These are phyloP conservation scores for Aphidius gifuensis DNA, from an alignment of 1,140 invertebrate genomes.

Conservation along the genomic window DNA sequence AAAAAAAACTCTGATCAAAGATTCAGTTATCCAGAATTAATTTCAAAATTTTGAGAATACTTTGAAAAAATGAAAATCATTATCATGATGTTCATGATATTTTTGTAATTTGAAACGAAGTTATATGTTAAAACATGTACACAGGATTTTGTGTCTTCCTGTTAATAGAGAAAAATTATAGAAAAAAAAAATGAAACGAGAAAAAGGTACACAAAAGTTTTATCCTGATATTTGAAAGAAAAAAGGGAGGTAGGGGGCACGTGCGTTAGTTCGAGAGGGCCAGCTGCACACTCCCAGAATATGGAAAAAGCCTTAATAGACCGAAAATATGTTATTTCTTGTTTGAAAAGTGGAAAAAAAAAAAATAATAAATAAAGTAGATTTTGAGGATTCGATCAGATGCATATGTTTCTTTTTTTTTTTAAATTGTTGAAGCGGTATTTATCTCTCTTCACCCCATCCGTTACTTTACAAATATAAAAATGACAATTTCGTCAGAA, in stretches of 20 bases:
- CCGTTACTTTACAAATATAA: neutral
- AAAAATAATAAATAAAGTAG: too few species aligned
- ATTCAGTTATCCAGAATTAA: too few species aligned
- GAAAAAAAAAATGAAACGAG: too few species aligned
- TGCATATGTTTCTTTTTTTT: neutral
- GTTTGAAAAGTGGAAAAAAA: slow-evolving; percentile 12
- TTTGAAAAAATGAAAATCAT: neutral
- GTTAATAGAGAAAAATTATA: too few species aligned
- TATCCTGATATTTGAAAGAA: slow-evolving; percentile 12
- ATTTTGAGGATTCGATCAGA: slow-evolving; percentile 18
- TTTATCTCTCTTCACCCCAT: neutral
- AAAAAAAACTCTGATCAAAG: too few species aligned
- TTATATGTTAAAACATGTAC: too few species aligned
- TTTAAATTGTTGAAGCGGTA: slow-evolving; percentile 16
- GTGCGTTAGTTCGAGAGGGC: slow-evolving; percentile 1
- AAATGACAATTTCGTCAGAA: slow-evolving; percentile 1
- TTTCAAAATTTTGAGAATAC: too few species aligned
- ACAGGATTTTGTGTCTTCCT: too few species aligned
- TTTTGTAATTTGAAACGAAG: too few species aligned
- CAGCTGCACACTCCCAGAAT: slow-evolving; percentile 17
- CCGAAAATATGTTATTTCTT: slow-evolving; percentile 23
- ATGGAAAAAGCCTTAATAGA: slow-evolving; percentile 21
- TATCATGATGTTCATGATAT: neutral
- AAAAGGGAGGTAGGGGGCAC: slow-evolving; percentile 12
- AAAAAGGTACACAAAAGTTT: slow-evolving; percentile 8